Conservation (phyloP, 2,888 invertebrate species). For the Anthrax anthrax region DNA sequence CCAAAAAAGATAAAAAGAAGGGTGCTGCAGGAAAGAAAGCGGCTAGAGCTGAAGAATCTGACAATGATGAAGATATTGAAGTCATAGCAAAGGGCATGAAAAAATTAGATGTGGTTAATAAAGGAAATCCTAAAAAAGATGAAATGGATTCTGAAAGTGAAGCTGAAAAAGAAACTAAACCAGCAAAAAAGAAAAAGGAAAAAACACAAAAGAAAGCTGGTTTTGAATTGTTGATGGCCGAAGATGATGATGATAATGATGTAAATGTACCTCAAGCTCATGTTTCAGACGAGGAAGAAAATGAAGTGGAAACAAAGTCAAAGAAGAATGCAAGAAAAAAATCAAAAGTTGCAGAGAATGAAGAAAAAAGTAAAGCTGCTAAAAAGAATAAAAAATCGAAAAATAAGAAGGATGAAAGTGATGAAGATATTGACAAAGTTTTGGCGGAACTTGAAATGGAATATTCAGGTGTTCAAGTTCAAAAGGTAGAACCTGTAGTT, state of each 20-base stretch:
- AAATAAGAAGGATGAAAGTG: conserved; percentile 61
- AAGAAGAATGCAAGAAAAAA: conserved; percentile 31
- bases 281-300: conserved; percentile 22
- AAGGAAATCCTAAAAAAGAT: conserved; percentile 37
- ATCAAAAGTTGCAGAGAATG: conserved; percentile 27
- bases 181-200: conserved; percentile 7
- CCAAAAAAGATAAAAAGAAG: conserved; percentile 25
- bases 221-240: conserved; percentile 53
- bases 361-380: conserved; percentile 33
- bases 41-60: conserved; percentile 34
- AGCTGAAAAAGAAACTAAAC: conserved; percentile 31
- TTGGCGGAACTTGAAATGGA: conserved; percentile 71
- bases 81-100: conserved; percentile 43
- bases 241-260: conserved; percentile 39
- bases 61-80: conserved; percentile 33
- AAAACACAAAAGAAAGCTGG: conserved; percentile 39
- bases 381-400: conserved; percentile 61
- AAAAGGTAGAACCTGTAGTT: conserved; percentile 36
- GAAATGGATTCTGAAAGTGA: conserved; percentile 34
- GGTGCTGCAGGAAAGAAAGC: conserved; percentile 36
- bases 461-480: conserved; percentile 57
- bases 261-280: conserved; percentile 12
- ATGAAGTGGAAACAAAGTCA: conserved; percentile 37
- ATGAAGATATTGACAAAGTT: conserved; percentile 67
- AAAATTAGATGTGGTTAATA: conserved; percentile 43